A percentile compares a stretch with the other conserved stretches of the same genome.
phyloP scores from a whole-genome alignment of 2,888 invertebrate species.

The Limenitis camilla region DNA sequence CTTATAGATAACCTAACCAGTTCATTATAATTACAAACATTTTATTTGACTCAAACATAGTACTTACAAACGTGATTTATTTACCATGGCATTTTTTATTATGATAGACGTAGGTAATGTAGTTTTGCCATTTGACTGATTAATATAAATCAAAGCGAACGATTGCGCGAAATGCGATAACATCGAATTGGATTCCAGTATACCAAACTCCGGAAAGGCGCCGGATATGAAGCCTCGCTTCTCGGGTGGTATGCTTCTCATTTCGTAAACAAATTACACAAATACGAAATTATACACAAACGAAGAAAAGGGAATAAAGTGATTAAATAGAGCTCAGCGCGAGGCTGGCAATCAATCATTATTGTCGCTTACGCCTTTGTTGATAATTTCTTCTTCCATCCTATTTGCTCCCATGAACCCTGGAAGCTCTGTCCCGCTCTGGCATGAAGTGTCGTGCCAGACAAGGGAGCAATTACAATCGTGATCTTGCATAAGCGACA shows the following conservation, averaged over 20 bases:
- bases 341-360: constrained; percentile 75
- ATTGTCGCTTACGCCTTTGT: constrained; percentile 70
- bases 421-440: constrained; percentile 51
- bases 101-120: neutral
- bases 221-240: constrained; percentile 60
- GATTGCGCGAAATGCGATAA: constrained; percentile 45
- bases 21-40: too few relatives aligned
- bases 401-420: constrained; percentile 40
- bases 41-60: too few relatives aligned
- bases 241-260: constrained; percentile 59
- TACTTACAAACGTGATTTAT: too few relatives aligned
- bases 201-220: constrained; percentile 42
- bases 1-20: too few relatives aligned
- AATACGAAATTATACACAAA: constrained; percentile 74
- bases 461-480: constrained; percentile 76
- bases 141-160: constrained; percentile 10
- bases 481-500: constrained; percentile 76
- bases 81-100: too few relatives aligned
- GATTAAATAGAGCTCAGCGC: constrained; percentile 76
- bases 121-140: neutral
- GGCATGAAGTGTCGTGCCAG: constrained; percentile 72
- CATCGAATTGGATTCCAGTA: constrained; percentile 49
- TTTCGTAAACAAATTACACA: constrained; percentile 73
- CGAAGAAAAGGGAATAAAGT: constrained; percentile 76
- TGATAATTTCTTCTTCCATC: constrained; percentile 47